phyloP scores from a whole-genome alignment of 2,888 invertebrate species.

The Campoplex nolae region DNA sequence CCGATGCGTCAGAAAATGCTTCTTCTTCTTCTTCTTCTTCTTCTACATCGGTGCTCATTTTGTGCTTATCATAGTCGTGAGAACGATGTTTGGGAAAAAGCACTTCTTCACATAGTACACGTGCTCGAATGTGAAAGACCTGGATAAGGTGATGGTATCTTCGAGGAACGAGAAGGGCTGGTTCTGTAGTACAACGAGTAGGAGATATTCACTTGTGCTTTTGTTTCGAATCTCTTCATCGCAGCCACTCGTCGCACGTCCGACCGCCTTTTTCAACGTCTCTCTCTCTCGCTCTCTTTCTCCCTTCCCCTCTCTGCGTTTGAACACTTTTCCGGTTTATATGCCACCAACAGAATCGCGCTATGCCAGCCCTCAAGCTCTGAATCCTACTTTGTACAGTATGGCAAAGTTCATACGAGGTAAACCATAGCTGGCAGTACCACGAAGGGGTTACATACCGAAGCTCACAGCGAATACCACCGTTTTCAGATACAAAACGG shows the following conservation, averaged over 20 bases:
- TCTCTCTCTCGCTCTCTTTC: conserved; percentile 25
- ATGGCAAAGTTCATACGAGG: conserved; percentile 24
- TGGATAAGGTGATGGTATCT: conserved; percentile 59
- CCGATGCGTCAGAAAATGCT: conserved; percentile 28
- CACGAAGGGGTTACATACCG: conserved; percentile 56
- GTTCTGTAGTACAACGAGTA: conserved; percentile 31
- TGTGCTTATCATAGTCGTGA: conserved; percentile 52
- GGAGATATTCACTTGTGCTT: conserved; percentile 61
- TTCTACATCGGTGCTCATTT: conserved; percentile 45
- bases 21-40: conserved; percentile 9
- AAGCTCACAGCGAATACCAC: conserved; percentile 44
- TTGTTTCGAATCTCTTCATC: conserved; percentile 66
- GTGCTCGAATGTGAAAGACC: conserved; percentile 44
- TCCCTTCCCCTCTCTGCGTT: conserved; percentile 4
- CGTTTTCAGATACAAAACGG: conserved; percentile 38
- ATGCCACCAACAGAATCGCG: conserved; percentile 56
- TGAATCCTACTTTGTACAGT: conserved; percentile 52
- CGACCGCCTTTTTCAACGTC: conserved; percentile 24
- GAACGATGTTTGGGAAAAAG: conserved; percentile 45
- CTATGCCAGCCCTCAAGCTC: conserved; percentile 49
- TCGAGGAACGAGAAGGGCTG: conserved; percentile 43
- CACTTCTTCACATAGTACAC: conserved; percentile 11
- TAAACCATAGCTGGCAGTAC: conserved; percentile 25
- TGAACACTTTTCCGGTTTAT: conserved; percentile 59
- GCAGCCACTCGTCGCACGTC: conserved; percentile 61